Conservation (phyloP, 2,797 vertebrate genomes). For the Xerus rutilus region DNA sequence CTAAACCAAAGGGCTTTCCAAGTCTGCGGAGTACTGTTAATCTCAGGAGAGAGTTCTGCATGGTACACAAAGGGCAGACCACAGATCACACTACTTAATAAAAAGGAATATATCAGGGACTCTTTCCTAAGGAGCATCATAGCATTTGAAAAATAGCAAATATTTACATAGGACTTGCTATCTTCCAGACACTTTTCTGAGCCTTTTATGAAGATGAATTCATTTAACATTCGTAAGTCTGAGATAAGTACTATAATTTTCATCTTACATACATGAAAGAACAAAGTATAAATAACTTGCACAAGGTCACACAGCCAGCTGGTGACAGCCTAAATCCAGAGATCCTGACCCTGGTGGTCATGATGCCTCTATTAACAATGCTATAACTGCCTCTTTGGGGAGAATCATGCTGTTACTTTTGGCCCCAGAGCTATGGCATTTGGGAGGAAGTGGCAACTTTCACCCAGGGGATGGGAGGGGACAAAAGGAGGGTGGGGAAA, state of each 20-base stretch:
- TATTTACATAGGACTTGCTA: background rate
- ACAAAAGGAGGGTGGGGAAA: background rate
- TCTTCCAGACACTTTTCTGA: background rate
- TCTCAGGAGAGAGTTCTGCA: background rate
- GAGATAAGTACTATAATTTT: background rate
- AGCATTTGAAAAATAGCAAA: background rate
- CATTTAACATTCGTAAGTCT: background rate
- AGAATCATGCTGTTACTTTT: background rate
- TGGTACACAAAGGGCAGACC: background rate
- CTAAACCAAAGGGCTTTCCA: background rate
- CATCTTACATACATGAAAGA: background rate
- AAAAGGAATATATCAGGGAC: background rate
- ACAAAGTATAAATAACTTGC: background rate
- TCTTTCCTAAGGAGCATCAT: background rate
- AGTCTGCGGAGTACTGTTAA: background rate
- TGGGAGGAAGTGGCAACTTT: slow-evolving; percentile 9
- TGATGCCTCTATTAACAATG: background rate
- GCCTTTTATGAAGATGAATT: background rate
- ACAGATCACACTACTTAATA: background rate
- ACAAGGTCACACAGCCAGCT: background rate
- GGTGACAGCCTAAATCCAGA: background rate
- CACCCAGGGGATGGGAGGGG: background rate
- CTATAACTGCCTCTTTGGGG: background rate
- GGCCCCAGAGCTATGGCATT: background rate
- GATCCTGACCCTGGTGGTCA: background rate